These are phyloP conservation scores for Lycophotia porphyrea DNA, from an alignment of 2,888 invertebrate genomes.

Conservation along the genomic window DNA sequence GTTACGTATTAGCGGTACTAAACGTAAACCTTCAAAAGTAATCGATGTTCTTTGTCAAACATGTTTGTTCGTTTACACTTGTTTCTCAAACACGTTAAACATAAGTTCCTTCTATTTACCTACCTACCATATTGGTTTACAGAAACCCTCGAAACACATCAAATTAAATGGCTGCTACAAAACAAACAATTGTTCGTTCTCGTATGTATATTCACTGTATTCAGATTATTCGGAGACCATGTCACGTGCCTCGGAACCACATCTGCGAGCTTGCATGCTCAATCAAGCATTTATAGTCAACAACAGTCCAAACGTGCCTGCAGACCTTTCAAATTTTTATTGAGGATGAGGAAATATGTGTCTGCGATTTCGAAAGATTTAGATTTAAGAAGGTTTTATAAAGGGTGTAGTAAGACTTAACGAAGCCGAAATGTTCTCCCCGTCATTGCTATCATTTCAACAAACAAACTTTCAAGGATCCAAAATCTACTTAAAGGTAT, in stretches of 20 bases:
- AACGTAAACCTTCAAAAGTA: background rate
- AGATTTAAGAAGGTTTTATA: background rate
- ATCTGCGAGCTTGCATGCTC: constrained; percentile 60
- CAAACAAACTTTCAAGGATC: too few species aligned
- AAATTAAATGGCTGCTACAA: constrained; percentile 33
- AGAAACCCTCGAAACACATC: constrained; percentile 10
- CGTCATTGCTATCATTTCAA: too few species aligned
- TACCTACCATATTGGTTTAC: constrained; percentile 32
- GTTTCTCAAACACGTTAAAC: constrained; percentile 19
- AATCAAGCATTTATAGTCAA: constrained; percentile 66
- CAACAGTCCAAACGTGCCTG: constrained; percentile 50
- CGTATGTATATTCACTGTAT: constrained; percentile 38
- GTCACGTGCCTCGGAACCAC: constrained; percentile 60
- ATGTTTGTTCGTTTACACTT: constrained; percentile 13
- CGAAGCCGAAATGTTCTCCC: too few species aligned
- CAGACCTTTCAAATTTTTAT: constrained; percentile 39
- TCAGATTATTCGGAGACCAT: constrained; percentile 38
- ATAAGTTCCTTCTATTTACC: constrained; percentile 28
- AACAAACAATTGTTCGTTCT: constrained; percentile 24
- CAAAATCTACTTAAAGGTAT: too few species aligned
- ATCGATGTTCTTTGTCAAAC: background rate
- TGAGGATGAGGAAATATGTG: constrained; percentile 30
- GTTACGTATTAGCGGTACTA: too few species aligned
- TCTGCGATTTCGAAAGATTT: constrained; percentile 17
- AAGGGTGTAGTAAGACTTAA: too few species aligned